Evolutionary conservation across 1,140 invertebrate species (phyloP), one percentile per base, ranked within the genome.

Genomic region (Drosophila rufa): DNA sequence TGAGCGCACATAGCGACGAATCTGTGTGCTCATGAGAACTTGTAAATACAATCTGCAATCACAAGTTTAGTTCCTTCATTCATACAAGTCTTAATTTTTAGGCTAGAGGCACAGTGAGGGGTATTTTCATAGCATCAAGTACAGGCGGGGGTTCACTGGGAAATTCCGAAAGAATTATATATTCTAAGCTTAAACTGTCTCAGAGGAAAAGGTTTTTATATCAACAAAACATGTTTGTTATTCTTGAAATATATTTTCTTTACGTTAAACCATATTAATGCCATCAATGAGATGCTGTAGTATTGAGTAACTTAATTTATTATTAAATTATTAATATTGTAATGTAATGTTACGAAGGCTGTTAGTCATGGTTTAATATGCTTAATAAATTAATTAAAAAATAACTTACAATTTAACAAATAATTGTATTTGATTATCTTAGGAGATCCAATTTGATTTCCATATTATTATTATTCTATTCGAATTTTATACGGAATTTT

Each of bases 21-120:
- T 79, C 60, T 51, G 69, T 60, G 46, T 55, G 70, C 43, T 48
- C 58, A 55, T 75, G 71, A 73, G 67, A 73, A 73, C 45, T 73
- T 60, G 70, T 51, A 71, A 42, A 46, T 70, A 59, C 53, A 46
- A 50, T 33, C 69, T 50, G 53, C 45, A 71, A 73, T 71, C 67
- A 58, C 45, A 59, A 71, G 51, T 58, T 71, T 48, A 73, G 67
- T 57, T 43, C 9, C 46, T 50, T 50, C 45, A 71, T 50, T 36
- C 33, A 61, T 30, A 38, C 17, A 43, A 59, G 55, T 17, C 25
- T 69, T 67, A 53, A 59, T 50, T 71, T 70, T 58, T 58, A 70
- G 66, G 51, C n/a, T 51, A 71, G 43, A n/a, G 5, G 1, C 43
- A 73, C 69, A 73, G 30, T 42, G 45, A 5, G 27, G 45, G 51